Base-by-base conservation (phyloP, 2,888 invertebrate species). In the Aphodius sticticus region DNA sequence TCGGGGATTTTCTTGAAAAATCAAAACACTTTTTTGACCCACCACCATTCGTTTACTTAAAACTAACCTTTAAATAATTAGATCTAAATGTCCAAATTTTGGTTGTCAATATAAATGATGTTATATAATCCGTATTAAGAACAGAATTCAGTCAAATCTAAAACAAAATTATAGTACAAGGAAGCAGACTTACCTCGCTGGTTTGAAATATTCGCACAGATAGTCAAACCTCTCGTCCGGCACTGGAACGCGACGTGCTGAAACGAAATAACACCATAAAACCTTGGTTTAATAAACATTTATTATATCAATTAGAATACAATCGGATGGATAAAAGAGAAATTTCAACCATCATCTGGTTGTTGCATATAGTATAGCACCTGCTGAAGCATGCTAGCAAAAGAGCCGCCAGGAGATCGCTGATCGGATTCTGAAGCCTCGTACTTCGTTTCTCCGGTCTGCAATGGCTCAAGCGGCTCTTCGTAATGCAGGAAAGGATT, bases 181-280 rank as follows among this genome's bases (percentile, higher is more conserved):
- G 53, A 53, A 53, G 53, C 7, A 53, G 53, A 78, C 90, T 92
- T 90, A 98, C 98, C 98, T 99, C 77, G 91, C 92, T 81, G 99
- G 99, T 89, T 99, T 98, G 91, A 96, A 97, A 88, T 94, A 97
- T 83, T 99, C 95, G 89, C 96, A 96, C 70, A 99, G 93, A 89
- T 93, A 99, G 87, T 99, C 98, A 89, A 93, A 99, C 85, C 99
- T 92, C 78, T 94, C 93, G 90, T 99, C 99, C 2, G 99, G 99
- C 6, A 99, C 99, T 37, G 99, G 97, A 86, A 99, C 99, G 88
- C 99, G 94, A 95, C 96, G 94, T 97, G 92, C 91, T 88, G 86
- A 80, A 80, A 78, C 77, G 77, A 79, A 72, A 69, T 26, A 36
- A 26, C 37, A 35, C 37, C n/a, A 74, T 74, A 74, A 74, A 36